These are phyloP conservation scores for Octopus sinensis DNA, from an alignment of 1,140 invertebrate genomes.

Conservation along the genomic window DNA sequence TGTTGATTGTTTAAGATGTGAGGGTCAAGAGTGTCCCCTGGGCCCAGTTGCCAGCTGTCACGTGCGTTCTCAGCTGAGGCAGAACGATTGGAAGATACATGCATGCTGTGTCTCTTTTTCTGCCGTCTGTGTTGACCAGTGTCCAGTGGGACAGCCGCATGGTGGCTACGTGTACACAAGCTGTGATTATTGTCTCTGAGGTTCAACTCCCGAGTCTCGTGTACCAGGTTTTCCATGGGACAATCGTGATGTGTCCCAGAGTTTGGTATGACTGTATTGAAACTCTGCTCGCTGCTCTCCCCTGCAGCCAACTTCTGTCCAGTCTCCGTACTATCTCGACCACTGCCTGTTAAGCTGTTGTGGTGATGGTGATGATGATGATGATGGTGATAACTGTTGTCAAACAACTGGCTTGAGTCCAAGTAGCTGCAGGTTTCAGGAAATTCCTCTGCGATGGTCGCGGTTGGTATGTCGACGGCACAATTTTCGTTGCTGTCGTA, in stretches of 20 bases:
- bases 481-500: slow-evolving; percentile 21
- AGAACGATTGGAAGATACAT: not conserved
- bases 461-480: slow-evolving; percentile 11
- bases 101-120: slow-evolving; percentile 1
- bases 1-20: not conserved
- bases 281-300: slow-evolving; percentile 30
- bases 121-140: not conserved
- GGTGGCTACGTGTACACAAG: not conserved
- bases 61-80: not conserved
- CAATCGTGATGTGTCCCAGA: slow-evolving; percentile 12
- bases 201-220: slow-evolving; percentile 21
- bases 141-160: not conserved
- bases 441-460: slow-evolving; percentile 8
- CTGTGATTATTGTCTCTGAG: slow-evolving; percentile 17
- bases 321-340: slow-evolving; percentile 3
- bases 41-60: not conserved
- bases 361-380: slow-evolving; percentile 12
- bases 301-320: not conserved
- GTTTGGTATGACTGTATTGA: slow-evolving; percentile 25
- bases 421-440: not conserved
- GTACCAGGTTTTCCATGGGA: slow-evolving; percentile 21
- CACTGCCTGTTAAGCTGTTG: not conserved
- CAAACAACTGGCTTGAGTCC: slow-evolving; percentile 25
- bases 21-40: not conserved
- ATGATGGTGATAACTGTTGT: slow-evolving; percentile 22